Evolutionary conservation across 2,113 vertebrate species (phyloP), one percentile per base, ranked within the genome.

Genomic region (Lycaon pictus): DNA sequence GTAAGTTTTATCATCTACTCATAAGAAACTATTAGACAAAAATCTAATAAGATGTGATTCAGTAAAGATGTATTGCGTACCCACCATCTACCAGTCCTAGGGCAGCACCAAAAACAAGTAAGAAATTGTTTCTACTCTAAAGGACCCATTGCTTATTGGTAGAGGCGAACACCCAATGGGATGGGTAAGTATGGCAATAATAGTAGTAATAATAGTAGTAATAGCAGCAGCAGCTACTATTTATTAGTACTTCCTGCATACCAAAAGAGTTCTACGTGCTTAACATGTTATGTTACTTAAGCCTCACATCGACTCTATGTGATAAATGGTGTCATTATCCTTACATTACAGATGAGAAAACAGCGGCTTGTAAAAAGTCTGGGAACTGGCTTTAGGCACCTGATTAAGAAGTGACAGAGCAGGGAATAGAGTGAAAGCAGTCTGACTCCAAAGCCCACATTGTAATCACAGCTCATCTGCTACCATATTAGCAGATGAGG

Each of bases 1-100:
- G 15, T 43, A 2, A 92, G 92, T 86, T 37, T 86, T 51, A 56
- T 53, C 43, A 93, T 80, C 65, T 93, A 53, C 19, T 25, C 17
- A 22, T 79, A 92, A 93, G 22, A 92, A 89, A 72, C 43, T 23
- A 10, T 20, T 86, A n/a, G 32, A 22, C 58, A 92, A 91, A 92
- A 86, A 48, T 65, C 22, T 87, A 92, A 56, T 83, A 93, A 86
- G 37, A 80, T 51, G 67, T 23, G 69, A 29, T 51, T 62, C 58
- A 51, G 22, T 84, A 80, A 88, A 88, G 53, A 81, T 55, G 17
- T 76, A 37, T 25, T 86, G 20, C 25, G 19, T 82, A 32, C 7
- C 19, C 3, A 80, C 22, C 48, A 22, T n/a, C 71, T 84, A 55
- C 17, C 55, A 80, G 67, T 79, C n/a, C 48, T 85, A n/a, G 15